Base-by-base conservation (phyloP, 2,113 vertebrate species). In the Athene cunicularia region DNA sequence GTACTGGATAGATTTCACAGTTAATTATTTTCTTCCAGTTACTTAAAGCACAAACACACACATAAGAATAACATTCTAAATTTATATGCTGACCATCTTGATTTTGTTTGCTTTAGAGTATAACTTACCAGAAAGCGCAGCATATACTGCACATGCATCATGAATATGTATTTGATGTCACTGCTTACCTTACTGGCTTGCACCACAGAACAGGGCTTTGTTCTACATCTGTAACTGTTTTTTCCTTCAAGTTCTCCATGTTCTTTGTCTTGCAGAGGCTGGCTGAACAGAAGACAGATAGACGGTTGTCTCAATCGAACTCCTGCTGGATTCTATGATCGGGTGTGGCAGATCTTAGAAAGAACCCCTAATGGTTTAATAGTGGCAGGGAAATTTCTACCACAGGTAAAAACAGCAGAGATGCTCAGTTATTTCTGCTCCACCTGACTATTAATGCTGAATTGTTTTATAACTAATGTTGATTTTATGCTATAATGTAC, bases 341-440 rank as follows among this genome's bases (percentile, higher is more conserved):
- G 99, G 0, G 99, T 99, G 93, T 99, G 99, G 99, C 99, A 99
- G 98, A 99, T 99, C 91, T 98, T 99, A 94, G 99, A 99, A 97
- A 98, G 99, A 89, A 99, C 99, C 2, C 97, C 98, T 68, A 98
- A 99, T 2, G 99, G 99, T 8, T 98, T 99, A 64, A 59, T 98
- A 45, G 99, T 99, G 58, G 98, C 99, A 7, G 99, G 98, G 50
- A 98, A 91, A 23, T 98, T 99, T 97, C 97, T 99, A 82, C 99
- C 99, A 20, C 99, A 99, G 99, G 99, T 99, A 99, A 88, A 85
- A 14, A 13, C 8, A 5, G 9, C 35, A 63, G 6, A 27, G 8
- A 14, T 41, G 11, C 27, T 68, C 62, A 33, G 10, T 23, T 26
- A 10, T 8, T 89, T 79, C 73, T 79, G 6, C 9, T 53, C 5